Conservation (phyloP, 2,888 invertebrate genomes). For the Cepaea hortensis region DNA sequence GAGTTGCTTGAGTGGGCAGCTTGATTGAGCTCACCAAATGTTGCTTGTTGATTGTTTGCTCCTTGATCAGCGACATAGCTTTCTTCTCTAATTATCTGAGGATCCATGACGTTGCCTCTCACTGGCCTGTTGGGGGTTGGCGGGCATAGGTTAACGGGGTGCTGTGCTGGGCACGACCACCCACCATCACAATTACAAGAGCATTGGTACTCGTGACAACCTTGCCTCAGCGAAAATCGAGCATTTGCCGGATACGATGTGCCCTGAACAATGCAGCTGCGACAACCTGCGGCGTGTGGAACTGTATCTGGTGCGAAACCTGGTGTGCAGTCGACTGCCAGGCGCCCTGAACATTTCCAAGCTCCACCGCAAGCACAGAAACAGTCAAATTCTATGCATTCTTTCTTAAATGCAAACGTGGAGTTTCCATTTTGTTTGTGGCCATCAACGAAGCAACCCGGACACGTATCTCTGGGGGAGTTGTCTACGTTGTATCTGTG, state of each 20-base stretch:
- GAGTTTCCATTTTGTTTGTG: conserved; percentile 51
- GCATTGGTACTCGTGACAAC: conserved; percentile 58
- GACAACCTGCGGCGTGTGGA: conserved; percentile 54
- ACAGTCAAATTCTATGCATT: conserved; percentile 61
- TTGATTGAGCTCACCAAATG: not conserved
- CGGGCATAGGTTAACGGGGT: conserved; percentile 50
- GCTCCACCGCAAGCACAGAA: conserved; percentile 62
- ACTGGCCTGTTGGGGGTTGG: conserved; percentile 4
- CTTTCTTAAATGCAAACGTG: conserved; percentile 57
- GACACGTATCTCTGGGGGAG: conserved; percentile 27
- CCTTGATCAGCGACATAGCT: conserved; percentile 18
- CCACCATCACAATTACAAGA: conserved; percentile 65
- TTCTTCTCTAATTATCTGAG: conserved; percentile 20
- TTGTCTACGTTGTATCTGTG: not conserved
- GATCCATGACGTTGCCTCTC: conserved; percentile 15
- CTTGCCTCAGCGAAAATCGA: conserved; percentile 52
- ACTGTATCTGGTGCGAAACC: conserved; percentile 38
- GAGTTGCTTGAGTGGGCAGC: not conserved
- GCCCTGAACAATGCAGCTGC: conserved; percentile 60
- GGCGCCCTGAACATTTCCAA: conserved; percentile 57
- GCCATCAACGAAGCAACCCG: conserved; percentile 55
- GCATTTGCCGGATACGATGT: conserved; percentile 55
- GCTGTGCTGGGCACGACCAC: conserved; percentile 59
- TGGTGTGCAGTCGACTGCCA: conserved; percentile 38
- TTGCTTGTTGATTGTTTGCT: not conserved